Evolutionary conservation across 2,113 vertebrate species (phyloP).

Genomic region (Pholis gunnellus): DNA sequence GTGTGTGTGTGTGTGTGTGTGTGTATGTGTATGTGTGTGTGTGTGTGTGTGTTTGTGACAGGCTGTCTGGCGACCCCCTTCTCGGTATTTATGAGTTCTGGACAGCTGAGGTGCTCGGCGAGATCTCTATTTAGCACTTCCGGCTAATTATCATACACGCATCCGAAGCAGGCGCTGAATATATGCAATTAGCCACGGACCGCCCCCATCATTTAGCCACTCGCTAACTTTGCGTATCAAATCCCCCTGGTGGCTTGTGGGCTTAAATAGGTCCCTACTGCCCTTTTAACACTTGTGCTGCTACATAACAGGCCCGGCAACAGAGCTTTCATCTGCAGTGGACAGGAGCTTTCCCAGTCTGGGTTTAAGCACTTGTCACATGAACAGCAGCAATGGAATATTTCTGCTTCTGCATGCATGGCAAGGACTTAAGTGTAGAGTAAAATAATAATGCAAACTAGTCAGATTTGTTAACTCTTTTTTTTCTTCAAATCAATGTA

Average conservation of each 20-base stretch:
- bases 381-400: constrained; percentile 25
- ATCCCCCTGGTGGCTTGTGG: constrained; percentile 65
- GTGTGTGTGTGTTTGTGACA: constrained; percentile 62
- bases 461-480: neutral
- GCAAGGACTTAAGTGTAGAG: neutral
- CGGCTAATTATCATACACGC: constrained; percentile 74
- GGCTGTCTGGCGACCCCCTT: constrained; percentile 57
- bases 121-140: constrained; percentile 84
- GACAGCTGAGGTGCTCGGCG: constrained; percentile 80
- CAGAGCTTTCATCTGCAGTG: constrained; percentile 56
- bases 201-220: constrained; percentile 67
- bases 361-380: constrained; percentile 50
- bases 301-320: constrained; percentile 62
- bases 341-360: constrained; percentile 46
- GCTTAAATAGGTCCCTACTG: constrained; percentile 78
- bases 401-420: constrained; percentile 11
- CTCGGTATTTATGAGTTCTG: constrained; percentile 79
- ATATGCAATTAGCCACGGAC: constrained; percentile 65
- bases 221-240: constrained; percentile 66
- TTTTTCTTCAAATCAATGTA: neutral
- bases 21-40: constrained; percentile 51
- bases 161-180: constrained; percentile 58
- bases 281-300: constrained; percentile 80
- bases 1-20: constrained; percentile 55
- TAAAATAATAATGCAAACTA: neutral